phyloP scores from a whole-genome alignment of 2,888 invertebrate species.

The Ophion obscuratus region DNA sequence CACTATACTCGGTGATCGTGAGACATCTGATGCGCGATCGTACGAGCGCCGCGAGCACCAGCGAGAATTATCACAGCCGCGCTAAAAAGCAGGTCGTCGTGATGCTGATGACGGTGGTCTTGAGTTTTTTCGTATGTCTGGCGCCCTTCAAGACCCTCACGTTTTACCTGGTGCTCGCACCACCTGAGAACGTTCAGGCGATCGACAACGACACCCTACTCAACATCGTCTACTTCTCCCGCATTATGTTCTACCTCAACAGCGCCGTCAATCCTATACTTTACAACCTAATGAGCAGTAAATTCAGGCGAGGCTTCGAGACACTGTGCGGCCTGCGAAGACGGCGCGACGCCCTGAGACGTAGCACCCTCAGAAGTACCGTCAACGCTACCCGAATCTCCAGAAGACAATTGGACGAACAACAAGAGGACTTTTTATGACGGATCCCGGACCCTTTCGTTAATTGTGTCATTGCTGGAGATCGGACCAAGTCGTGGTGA shows the following conservation, averaged over 20 bases:
- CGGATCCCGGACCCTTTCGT: not conserved
- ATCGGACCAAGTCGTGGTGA: no score
- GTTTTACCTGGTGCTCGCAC: conserved; percentile 92
- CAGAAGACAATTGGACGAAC: conserved; percentile 75
- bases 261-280: conserved; percentile 96
- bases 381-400: conserved; percentile 78
- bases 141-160: conserved; percentile 94
- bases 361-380: conserved; percentile 85
- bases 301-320: conserved; percentile 93
- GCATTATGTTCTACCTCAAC: conserved; percentile 95
- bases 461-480: no score
- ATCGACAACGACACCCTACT: conserved; percentile 92
- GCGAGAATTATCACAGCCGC: conserved; percentile 89
- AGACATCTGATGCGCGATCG: conserved; percentile 91
- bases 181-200: conserved; percentile 88
- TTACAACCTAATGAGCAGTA: conserved; percentile 96
- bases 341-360: conserved; percentile 81
- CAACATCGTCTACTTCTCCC: conserved; percentile 92
- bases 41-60: conserved; percentile 89
- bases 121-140: conserved; percentile 94
- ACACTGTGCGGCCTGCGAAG: conserved; percentile 87
- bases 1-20: conserved; percentile 93
- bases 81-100: conserved; percentile 93
- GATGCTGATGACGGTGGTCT: conserved; percentile 94
- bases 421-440: conserved; percentile 80